Evolutionary conservation across 2,888 invertebrate genomes (phyloP), one percentile per base, ranked within the genome.

Genomic region (Macropis europaea): DNA sequence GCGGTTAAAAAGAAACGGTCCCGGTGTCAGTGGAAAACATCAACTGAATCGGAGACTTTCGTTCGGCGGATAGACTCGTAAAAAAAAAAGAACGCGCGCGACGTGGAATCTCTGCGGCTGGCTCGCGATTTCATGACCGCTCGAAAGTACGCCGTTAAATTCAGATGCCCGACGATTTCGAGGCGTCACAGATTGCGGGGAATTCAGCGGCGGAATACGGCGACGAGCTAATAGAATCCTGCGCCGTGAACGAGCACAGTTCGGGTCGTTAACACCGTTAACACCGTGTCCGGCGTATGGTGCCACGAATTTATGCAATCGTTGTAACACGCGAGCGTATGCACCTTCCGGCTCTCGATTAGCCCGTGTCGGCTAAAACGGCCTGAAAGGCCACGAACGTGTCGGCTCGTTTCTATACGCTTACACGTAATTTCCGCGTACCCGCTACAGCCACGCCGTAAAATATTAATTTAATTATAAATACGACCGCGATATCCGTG

Each of bases 261-360:
- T 57, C 47, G 64, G 60, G 54, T 70, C 73, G 63, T 73, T 73
- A 70, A 69, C 70, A 62, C 61, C 68, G 61, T 67, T 61, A 71
- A 69, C 48, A 47, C 50, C 60, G 61, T 54, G 60, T 67, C 40
- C 61, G n/a, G 56, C 22, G 52, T 40, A 43, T 47, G 45, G 38
- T 47, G 57, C 22, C 45, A 56, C 50, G 63, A 56, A 68, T 71
- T 71, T 68, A 60, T 59, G 66, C 66, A 66, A 57, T 69, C 67
- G 64, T 28, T 34, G 50, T 13, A 52, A 50, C 69, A 53, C 66
- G 52, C 56, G 47, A 59, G 36, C 36, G 56, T 30, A n/a, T n/a
- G 30, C 48, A 60, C 50, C 34, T 59, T 59, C 48, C 45, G 45
- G 2, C 40, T 17, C n/a, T 40, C 7, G 42, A 54, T 54, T 54